Evolutionary conservation across 2,888 invertebrate species (phyloP), one percentile per base, ranked within the genome.

Genomic region (Agelastica alni): DNA sequence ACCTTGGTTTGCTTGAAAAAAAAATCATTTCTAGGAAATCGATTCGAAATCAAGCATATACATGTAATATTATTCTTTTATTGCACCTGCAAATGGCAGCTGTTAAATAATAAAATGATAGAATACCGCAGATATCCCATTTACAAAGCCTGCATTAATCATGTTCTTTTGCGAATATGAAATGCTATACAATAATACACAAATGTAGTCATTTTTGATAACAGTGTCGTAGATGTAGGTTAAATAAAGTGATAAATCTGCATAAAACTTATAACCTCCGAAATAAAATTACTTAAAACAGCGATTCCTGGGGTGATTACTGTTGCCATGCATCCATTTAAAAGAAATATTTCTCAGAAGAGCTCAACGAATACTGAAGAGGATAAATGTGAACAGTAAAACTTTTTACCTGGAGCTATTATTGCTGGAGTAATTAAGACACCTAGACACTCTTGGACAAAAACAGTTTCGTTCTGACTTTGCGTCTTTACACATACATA

Each of bases 81-180:
- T 47, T 53, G 17, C 51, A 51, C 51, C 57, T 53, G 57, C 34
- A 37, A 43, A 51, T 28, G 47, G 42, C 53, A 51, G 45, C 46
- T 47, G 56, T 18, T 53, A 16, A 42, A 48, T 46, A 22, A 41
- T 28, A 42, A 45, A 46, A 47, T 53, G 57, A 46, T 51, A 42
- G 18, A 36, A 56, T 20, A 18, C 26, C 36, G 20, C 52, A 53
- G 45, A 41, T 46, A 49, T 36, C 41, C 43, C 51, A 31, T 53
- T 54, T 22, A 22, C 43, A 16, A 12, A 49, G 32, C 42, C 43
- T 39, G 32, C 37, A 47, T 58, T 51, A 58, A 58, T 53, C 53
- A 58, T 43, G 30, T n/a, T 47, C 22, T 32, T 14, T 7, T 42
- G 17, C n/a, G 42, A 42, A 42, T 42, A 42, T 42, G 28, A 42